Evolutionary conservation across 2,888 invertebrate genomes (phyloP).

Genomic region (Drosophila pegasa): DNA sequence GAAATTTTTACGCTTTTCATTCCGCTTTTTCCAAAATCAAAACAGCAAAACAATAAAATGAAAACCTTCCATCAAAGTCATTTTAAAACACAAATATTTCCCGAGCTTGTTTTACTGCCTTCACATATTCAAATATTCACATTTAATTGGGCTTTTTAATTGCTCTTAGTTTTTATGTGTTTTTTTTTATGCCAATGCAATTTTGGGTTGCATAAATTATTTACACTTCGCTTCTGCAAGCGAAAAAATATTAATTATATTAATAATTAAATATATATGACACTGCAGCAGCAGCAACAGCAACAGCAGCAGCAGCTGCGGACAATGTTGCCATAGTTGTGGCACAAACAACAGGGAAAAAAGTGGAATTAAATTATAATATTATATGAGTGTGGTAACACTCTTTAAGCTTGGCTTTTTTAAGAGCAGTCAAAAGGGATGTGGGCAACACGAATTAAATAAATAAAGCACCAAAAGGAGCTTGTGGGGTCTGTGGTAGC

Average conservation of each 20-base stretch:
- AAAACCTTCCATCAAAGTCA: slow-evolving; percentile 28
- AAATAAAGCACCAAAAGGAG: not conserved
- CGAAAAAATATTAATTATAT: slow-evolving; percentile 20
- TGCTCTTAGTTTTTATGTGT: slow-evolving; percentile 19
- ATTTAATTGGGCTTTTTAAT: slow-evolving; percentile 32
- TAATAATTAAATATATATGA: slow-evolving; percentile 44
- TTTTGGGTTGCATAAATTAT: slow-evolving; percentile 44
- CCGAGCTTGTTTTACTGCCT: not conserved
- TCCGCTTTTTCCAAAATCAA: not conserved
- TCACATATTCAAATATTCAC: slow-evolving; percentile 9
- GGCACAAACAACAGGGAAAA: not conserved
- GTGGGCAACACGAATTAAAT: not conserved
- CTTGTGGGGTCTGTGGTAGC: slow-evolving; percentile 1
- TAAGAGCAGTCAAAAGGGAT: not conserved
- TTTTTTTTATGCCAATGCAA: slow-evolving; percentile 11
- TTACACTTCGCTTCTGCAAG: slow-evolving; percentile 25
- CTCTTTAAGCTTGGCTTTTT: not conserved
- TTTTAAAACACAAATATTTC: not conserved
- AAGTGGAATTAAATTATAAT: slow-evolving; percentile 10
- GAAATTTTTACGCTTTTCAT: slow-evolving; percentile 40
- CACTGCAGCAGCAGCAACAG: slow-evolving; percentile 13
- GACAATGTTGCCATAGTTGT: slow-evolving; percentile 11
- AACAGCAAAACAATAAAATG: not conserved
- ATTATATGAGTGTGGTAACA: slow-evolving; percentile 9
- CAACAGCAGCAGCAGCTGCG: not conserved